These are phyloP conservation scores for Centrocercus urophasianus DNA, from an alignment of 2,113 vertebrate species.

Conservation along the genomic window DNA sequence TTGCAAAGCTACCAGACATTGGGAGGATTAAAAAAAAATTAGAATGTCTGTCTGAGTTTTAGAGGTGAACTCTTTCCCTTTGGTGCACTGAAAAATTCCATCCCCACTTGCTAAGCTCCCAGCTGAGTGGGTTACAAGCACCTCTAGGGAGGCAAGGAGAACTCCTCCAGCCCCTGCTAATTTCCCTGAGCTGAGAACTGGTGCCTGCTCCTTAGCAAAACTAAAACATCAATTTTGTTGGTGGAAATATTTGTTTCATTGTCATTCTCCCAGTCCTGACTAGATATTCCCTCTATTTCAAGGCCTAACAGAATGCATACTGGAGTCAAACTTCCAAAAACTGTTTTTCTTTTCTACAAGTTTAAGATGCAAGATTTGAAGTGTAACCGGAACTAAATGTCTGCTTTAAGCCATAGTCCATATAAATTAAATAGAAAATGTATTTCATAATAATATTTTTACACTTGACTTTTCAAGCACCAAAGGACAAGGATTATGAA, in stretches of 20 bases:
- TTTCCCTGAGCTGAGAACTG: neutral
- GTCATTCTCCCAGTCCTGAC: neutral
- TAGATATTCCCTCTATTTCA: neutral
- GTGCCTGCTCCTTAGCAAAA: neutral
- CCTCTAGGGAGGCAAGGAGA: neutral
- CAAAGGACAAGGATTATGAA: neutral
- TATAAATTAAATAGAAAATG: neutral
- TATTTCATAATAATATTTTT: neutral
- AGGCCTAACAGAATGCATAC: neutral
- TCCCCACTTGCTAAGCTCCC: neutral
- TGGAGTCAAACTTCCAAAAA: neutral
- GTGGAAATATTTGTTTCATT: constrained; percentile 3
- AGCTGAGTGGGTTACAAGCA: neutral
- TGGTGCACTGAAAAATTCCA: neutral
- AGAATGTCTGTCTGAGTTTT: neutral
- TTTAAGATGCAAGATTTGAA: neutral
- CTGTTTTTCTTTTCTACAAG: neutral
- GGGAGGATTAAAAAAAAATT: neutral
- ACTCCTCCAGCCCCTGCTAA: neutral
- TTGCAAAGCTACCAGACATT: neutral
- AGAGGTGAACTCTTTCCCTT: neutral
- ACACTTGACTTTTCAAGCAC: rapidly evolving
- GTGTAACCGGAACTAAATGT: neutral
- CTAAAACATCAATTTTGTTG: neutral
- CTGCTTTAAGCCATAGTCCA: neutral